Evolutionary conservation across 2,888 invertebrate species (phyloP).

Genomic region (Melanargia galathea): DNA sequence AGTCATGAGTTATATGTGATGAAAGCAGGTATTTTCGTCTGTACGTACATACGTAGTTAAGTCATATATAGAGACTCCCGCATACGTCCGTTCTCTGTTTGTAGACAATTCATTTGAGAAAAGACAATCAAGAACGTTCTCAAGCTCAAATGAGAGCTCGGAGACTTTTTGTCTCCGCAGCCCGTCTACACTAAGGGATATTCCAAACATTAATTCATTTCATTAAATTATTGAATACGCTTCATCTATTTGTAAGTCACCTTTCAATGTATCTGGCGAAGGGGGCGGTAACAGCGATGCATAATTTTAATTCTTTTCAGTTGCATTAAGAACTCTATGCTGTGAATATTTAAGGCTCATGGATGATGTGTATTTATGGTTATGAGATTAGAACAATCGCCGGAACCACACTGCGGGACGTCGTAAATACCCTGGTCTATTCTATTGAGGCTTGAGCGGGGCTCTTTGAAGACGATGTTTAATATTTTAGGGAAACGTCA

Average conservation of each 20-base stretch:
- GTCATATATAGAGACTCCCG: too few relatives aligned
- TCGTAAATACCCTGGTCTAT: constrained; percentile 36
- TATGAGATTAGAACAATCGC: constrained; percentile 38
- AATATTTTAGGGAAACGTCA: constrained; percentile 24
- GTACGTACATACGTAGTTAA: too few relatives aligned
- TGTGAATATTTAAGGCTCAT: background rate
- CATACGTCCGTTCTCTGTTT: too few relatives aligned
- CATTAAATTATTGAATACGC: constrained; percentile 30
- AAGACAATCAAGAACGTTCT: too few relatives aligned
- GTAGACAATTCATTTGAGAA: too few relatives aligned
- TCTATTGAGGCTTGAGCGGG: constrained; percentile 28
- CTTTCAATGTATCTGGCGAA: constrained; percentile 33
- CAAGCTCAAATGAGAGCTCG: background rate
- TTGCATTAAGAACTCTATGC: constrained; percentile 7
- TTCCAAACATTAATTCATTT: constrained; percentile 33
- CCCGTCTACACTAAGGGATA: constrained; percentile 30
- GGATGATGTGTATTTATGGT: background rate
- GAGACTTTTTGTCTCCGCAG: constrained; percentile 30
- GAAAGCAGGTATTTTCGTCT: background rate
- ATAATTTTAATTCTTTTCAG: constrained; percentile 25
- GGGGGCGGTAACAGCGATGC: constrained; percentile 33
- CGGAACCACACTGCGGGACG: constrained; percentile 44
- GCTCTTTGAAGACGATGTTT: constrained; percentile 27
- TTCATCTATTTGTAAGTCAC: constrained; percentile 32
- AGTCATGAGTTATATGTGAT: too few relatives aligned